phyloP scores from a whole-genome alignment of 1,140 invertebrate species.

The Drosophila melanogaster region DNA sequence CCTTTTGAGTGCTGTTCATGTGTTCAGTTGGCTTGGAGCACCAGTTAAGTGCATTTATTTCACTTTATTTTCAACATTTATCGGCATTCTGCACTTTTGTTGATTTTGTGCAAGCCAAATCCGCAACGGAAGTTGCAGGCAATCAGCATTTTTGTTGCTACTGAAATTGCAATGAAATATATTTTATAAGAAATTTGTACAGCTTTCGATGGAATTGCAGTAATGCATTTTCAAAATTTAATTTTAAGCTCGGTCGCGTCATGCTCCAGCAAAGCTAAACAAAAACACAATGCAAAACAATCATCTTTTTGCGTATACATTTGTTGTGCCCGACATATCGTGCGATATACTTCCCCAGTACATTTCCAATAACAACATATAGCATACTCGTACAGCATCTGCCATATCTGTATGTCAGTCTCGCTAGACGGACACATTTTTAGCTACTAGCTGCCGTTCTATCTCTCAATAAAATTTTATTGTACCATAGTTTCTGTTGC shows the following conservation, averaged over 20 bases:
- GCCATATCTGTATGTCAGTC: slow-evolving; percentile 38
- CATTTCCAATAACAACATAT: not conserved
- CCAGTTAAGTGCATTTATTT: slow-evolving; percentile 49
- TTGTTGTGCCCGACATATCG: not conserved
- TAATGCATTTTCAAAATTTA: slow-evolving; percentile 46
- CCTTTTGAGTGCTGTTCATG: slow-evolving; percentile 38
- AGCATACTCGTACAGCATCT: slow-evolving; percentile 9
- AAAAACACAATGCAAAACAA: slow-evolving; percentile 51
- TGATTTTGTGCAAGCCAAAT: slow-evolving; percentile 12
- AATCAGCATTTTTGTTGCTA: slow-evolving; percentile 34
- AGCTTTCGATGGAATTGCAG: slow-evolving; percentile 41
- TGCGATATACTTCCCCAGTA: slow-evolving; percentile 9
- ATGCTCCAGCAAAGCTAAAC: slow-evolving; percentile 42
- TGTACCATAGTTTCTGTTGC: slow-evolving; percentile 19
- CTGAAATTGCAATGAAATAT: slow-evolving; percentile 28
- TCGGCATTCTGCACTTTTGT: slow-evolving; percentile 28
- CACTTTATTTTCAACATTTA: slow-evolving; percentile 38
- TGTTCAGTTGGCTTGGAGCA: slow-evolving; percentile 17
- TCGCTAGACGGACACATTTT: slow-evolving; percentile 18
- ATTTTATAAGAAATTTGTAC: slow-evolving; percentile 36
- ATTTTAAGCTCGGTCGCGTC: slow-evolving; percentile 41
- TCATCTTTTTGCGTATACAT: slow-evolving; percentile 35
- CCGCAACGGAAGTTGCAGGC: slow-evolving; percentile 43
- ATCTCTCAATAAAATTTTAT: slow-evolving; percentile 49
- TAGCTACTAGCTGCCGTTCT: slow-evolving; percentile 35